These are phyloP conservation scores for Centruroides sculpturatus DNA, from an alignment of 1,140 invertebrate species.

Conservation along the genomic window DNA sequence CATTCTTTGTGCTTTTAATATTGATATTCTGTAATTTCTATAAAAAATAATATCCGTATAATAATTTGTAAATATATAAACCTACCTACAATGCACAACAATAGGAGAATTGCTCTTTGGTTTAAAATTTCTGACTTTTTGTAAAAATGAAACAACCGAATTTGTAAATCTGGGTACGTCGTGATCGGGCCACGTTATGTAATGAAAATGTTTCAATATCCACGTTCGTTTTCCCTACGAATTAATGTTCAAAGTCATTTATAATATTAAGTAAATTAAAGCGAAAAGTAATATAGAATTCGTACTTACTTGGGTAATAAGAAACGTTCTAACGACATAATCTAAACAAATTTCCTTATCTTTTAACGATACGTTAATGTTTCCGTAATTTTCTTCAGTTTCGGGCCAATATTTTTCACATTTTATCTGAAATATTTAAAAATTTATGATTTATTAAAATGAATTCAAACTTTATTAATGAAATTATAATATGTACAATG, in stretches of 20 bases:
- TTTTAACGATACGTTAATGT: slow-evolving; percentile 6
- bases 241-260: neutral
- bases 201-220: slow-evolving; percentile 17
- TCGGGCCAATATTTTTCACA: slow-evolving; percentile 51
- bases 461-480: too few relatives aligned
- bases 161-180: slow-evolving; percentile 10
- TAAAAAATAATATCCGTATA: too few relatives aligned
- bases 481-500: too few relatives aligned
- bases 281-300: neutral
- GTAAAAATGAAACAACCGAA: slow-evolving; percentile 7
- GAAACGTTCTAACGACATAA: slow-evolving; percentile 12
- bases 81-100: slow-evolving; percentile 10
- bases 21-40: too few relatives aligned
- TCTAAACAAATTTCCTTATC: slow-evolving; percentile 7
- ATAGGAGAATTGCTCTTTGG: neutral
- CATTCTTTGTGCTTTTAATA: too few relatives aligned
- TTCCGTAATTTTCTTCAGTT: slow-evolving; percentile 18
- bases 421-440: slow-evolving; percentile 35
- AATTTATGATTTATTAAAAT: too few relatives aligned
- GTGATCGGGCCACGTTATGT: slow-evolving; percentile 16
- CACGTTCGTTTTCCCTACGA: neutral
- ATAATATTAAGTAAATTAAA: too few relatives aligned
- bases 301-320: slow-evolving; percentile 7
- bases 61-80: too few relatives aligned
- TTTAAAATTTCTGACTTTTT: neutral